Conservation (phyloP, 2,113 vertebrate species). For the Protomyctophum bolini region DNA sequence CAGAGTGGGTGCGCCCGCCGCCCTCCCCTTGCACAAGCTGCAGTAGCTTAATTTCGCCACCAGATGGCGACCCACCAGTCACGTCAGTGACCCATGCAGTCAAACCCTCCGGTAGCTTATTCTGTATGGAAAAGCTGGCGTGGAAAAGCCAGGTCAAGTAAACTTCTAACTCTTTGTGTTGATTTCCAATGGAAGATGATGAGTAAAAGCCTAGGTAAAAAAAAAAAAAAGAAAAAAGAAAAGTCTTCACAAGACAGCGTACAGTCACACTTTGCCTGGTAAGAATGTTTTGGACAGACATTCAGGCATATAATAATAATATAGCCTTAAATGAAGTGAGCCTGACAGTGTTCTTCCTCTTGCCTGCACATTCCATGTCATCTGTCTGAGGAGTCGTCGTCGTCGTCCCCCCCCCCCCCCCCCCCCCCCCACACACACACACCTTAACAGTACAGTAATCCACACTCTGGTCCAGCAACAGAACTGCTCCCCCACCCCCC, state of each 20-base stretch:
- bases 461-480: slow-evolving; percentile 51
- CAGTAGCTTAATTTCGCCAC: slow-evolving; percentile 36
- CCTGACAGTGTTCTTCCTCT: slow-evolving; percentile 23
- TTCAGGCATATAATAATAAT: slow-evolving; percentile 49
- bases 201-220: slow-evolving; percentile 3
- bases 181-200: slow-evolving; percentile 34
- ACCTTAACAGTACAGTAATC: slow-evolving; percentile 28
- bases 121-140: slow-evolving; percentile 55
- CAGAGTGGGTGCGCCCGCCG: not conserved
- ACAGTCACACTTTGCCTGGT: slow-evolving; percentile 7
- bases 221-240: too few relatives aligned
- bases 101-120: slow-evolving; percentile 59
- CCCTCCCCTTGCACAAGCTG: slow-evolving; percentile 19
- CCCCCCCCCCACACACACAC: not conserved
- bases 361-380: slow-evolving; percentile 21
- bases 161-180: slow-evolving; percentile 45
- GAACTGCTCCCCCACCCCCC: slow-evolving; percentile 2
- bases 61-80: slow-evolving; percentile 10
- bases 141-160: slow-evolving; percentile 65
- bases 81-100: slow-evolving; percentile 49
- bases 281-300: slow-evolving; percentile 48
- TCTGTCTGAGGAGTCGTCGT: not conserved
- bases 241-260: slow-evolving; percentile 8
- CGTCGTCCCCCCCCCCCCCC: too few relatives aligned
- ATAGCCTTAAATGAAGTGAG: slow-evolving; percentile 46